A percentile compares a stretch with the other conserved stretches of the same genome.
phyloP scores from a whole-genome alignment of 2,113 vertebrate species.

The Pollachius pollachius region DNA sequence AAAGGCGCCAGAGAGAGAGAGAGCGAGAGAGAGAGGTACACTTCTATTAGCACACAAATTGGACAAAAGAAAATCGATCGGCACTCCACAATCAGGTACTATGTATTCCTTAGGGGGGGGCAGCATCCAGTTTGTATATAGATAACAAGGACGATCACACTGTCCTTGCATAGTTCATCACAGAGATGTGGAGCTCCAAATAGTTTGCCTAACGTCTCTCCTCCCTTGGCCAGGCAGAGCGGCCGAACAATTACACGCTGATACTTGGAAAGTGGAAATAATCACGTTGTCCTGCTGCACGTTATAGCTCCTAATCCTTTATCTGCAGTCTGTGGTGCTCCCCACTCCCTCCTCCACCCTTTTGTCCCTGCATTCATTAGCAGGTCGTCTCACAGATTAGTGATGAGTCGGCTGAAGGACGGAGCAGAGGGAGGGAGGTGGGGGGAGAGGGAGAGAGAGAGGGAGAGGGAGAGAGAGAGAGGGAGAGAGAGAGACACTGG shows the following conservation, averaged over 20 bases:
- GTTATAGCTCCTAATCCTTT: not conserved
- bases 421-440: not conserved
- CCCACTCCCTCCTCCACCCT: not conserved
- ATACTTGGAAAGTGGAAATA: too few relatives aligned
- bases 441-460: not conserved
- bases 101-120: not conserved
- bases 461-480: not conserved
- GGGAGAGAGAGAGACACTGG: not conserved
- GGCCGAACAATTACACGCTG: too few relatives aligned
- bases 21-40: not conserved
- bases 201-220: too few relatives aligned
- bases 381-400: not conserved
- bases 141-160: not conserved
- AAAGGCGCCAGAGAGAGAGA: not conserved
- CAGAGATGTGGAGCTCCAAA: not conserved
- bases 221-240: too few relatives aligned
- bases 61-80: not conserved
- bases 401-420: not conserved
- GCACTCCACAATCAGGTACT: not conserved
- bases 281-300: too few relatives aligned
- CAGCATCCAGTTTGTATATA: not conserved
- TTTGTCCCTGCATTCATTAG: not conserved
- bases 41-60: slow-evolving; percentile 1
- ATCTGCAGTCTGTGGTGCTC: not conserved
- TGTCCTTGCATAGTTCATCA: not conserved